These are phyloP conservation scores for Agapostemon virescens DNA, from an alignment of 2,888 invertebrate genomes.

Conservation along the genomic window DNA sequence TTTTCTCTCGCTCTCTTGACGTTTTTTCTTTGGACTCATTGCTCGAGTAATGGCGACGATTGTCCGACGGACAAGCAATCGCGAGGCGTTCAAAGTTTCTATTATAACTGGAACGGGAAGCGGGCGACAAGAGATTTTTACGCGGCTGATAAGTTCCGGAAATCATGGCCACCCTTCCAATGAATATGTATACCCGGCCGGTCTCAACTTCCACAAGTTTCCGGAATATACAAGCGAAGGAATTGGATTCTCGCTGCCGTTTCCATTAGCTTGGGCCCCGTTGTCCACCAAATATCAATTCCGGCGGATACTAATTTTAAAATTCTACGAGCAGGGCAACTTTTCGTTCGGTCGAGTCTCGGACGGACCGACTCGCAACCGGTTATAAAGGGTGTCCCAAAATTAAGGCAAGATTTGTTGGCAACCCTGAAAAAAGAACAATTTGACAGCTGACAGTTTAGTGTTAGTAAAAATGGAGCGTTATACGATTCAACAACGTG, in stretches of 20 bases:
- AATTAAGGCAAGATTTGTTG: too few relatives aligned
- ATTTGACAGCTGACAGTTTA: too few relatives aligned
- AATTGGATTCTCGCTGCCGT: constrained; percentile 29
- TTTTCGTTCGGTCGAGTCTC: background rate
- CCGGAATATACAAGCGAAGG: background rate
- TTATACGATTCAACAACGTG: too few relatives aligned
- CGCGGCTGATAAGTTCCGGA: constrained; percentile 15
- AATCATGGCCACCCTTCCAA: constrained; percentile 21
- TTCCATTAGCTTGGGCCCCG: constrained; percentile 19
- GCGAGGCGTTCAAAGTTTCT: constrained; percentile 14
- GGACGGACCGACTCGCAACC: too few relatives aligned
- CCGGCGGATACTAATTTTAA: background rate
- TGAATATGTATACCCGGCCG: constrained; percentile 30
- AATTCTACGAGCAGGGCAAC: background rate
- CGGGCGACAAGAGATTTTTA: constrained; percentile 27
- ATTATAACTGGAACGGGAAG: background rate
- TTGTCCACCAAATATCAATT: background rate
- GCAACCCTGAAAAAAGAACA: too few relatives aligned
- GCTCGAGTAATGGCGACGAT: constrained; percentile 8
- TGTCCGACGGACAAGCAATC: constrained; percentile 4
- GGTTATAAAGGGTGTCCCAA: too few relatives aligned
- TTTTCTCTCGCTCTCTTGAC: background rate
- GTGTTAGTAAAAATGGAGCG: too few relatives aligned
- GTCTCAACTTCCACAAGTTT: constrained; percentile 20
- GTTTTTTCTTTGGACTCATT: background rate